phyloP scores from a whole-genome alignment of 2,113 vertebrate species.

The Laticauda colubrina region DNA sequence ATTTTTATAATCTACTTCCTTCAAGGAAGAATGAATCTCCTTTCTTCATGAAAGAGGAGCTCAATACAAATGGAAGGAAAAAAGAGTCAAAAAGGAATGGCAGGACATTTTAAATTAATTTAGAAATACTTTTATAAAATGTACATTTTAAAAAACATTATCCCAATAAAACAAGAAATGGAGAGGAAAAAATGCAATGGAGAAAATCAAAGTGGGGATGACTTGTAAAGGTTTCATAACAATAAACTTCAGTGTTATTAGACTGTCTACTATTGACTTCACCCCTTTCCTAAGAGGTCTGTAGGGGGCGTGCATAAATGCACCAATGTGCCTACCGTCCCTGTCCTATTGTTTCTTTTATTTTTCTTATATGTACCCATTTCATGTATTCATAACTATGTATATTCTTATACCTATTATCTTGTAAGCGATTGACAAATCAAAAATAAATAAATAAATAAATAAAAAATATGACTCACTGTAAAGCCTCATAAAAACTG shows the following conservation, averaged over 20 bases:
- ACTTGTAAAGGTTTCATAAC: conserved; percentile 8
- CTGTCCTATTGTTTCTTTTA: too few species aligned
- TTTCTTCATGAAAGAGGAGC: conserved; percentile 34
- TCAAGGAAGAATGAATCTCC: conserved; percentile 49
- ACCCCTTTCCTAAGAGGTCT: too few species aligned
- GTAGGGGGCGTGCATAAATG: too few species aligned
- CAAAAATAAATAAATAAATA: too few species aligned
- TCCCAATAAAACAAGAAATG: conserved; percentile 31
- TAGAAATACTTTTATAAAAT: conserved; percentile 46
- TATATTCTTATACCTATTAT: too few species aligned
- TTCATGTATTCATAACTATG: too few species aligned
- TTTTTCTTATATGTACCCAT: too few species aligned
- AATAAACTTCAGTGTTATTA: conserved; percentile 1
- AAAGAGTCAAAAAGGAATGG: conserved; percentile 13
- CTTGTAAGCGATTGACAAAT: too few species aligned
- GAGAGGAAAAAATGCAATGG: conserved; percentile 20
- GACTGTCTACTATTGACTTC: too few species aligned
- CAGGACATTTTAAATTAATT: conserved; percentile 54
- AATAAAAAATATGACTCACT: background rate
- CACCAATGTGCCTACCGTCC: too few species aligned
- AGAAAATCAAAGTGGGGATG: conserved; percentile 18
- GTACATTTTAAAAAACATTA: conserved; percentile 24
- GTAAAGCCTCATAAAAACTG: background rate
- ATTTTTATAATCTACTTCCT: conserved; percentile 47
- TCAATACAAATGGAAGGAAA: conserved; percentile 13